These are phyloP conservation scores for Cheilosia vernalis DNA, from an alignment of 2,888 invertebrate species.

Conservation along the genomic window DNA sequence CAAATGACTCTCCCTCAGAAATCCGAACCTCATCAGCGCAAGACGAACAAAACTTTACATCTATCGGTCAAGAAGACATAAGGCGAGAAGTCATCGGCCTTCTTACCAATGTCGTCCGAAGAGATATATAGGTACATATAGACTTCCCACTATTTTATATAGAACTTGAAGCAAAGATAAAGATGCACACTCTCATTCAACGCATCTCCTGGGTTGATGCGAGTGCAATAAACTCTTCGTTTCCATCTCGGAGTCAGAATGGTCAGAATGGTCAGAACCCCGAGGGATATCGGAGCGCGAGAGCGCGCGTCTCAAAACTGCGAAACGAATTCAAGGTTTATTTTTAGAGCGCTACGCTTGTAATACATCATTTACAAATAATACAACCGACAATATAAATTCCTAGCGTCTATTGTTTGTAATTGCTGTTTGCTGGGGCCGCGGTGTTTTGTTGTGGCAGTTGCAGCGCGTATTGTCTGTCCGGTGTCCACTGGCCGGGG, in stretches of 20 bases:
- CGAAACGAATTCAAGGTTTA: constrained; percentile 71
- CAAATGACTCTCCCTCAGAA: not conserved
- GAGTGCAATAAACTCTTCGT: constrained; percentile 70
- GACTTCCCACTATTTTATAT: constrained; percentile 57
- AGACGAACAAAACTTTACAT: constrained; percentile 9
- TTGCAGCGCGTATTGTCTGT: constrained; percentile 22
- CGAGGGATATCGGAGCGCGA: constrained; percentile 58
- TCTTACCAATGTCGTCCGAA: constrained; percentile 72
- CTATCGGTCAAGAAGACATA: constrained; percentile 40
- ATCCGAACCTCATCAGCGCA: constrained; percentile 8
- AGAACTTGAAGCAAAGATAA: constrained; percentile 17
- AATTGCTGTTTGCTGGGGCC: constrained; percentile 64
- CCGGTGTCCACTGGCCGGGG: not conserved
- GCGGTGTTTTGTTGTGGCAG: constrained; percentile 43
- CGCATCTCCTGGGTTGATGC: constrained; percentile 44
- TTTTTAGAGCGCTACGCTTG: constrained; percentile 75
- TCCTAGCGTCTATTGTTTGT: constrained; percentile 75
- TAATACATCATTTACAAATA: constrained; percentile 77
- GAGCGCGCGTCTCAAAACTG: constrained; percentile 52
- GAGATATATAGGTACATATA: constrained; percentile 55
- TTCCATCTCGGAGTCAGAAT: constrained; percentile 7
- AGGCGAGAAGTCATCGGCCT: constrained; percentile 61
- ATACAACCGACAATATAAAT: constrained; percentile 76
- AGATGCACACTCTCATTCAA: constrained; percentile 39
- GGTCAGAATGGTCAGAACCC: constrained; percentile 26